Conservation (phyloP, 2,888 invertebrate species). For the Cheilosia soror region DNA sequence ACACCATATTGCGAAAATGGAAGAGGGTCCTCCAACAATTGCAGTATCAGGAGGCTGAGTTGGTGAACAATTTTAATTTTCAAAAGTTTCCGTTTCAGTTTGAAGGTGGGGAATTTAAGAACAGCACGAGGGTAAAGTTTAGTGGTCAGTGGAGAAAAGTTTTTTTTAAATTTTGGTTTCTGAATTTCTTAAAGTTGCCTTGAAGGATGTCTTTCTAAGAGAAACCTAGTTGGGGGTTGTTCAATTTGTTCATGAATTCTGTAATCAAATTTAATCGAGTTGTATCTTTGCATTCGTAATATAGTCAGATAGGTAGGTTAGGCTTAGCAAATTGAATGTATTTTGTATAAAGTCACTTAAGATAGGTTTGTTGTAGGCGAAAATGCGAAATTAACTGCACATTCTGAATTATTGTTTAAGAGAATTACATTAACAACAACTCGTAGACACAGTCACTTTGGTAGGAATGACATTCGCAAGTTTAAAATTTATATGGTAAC, state of each 20-base stretch:
- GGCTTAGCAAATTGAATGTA: neutral
- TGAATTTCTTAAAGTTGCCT: constrained; percentile 30
- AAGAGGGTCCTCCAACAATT: constrained; percentile 36
- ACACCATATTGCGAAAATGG: constrained; percentile 64
- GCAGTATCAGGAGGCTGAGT: constrained; percentile 17
- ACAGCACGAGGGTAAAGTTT: constrained; percentile 46
- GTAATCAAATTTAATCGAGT: constrained; percentile 44
- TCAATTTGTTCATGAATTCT: constrained; percentile 58
- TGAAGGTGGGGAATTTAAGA: constrained; percentile 37
- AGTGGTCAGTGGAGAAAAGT: constrained; percentile 32
- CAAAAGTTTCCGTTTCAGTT: constrained; percentile 59
- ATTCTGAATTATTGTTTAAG: too few species aligned
- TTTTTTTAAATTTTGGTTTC: neutral
- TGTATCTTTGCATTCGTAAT: neutral
- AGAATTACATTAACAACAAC: too few species aligned
- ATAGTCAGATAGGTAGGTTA: neutral
- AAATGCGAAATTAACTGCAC: too few species aligned
- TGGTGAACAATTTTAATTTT: constrained; percentile 70
- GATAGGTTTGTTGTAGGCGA: too few species aligned
- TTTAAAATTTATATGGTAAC: too few species aligned
- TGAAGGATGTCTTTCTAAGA: constrained; percentile 21
- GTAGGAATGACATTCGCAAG: too few species aligned
- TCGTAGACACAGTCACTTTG: too few species aligned
- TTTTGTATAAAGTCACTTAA: too few species aligned
- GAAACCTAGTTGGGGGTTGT: constrained; percentile 43